Evolutionary conservation across 1,140 invertebrate species (phyloP).

Genomic region (Cherax quadricarinatus): DNA sequence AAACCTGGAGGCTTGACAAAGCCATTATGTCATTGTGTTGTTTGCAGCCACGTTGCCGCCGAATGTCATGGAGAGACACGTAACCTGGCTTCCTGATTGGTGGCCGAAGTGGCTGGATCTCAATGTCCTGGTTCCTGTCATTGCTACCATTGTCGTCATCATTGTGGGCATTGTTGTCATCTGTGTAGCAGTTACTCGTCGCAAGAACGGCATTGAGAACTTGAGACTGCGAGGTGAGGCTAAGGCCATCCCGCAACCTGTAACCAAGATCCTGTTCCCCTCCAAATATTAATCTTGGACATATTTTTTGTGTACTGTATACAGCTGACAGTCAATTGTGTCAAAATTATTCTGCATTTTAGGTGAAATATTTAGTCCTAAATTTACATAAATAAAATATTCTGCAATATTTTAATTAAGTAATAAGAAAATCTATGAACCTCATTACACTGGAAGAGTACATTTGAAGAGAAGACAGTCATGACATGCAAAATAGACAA

Average conservation of each 20-base stretch:
- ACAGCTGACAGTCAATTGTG: background rate
- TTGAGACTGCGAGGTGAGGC: slow-evolving; percentile 72
- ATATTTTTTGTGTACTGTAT: background rate
- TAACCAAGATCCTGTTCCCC: slow-evolving; percentile 10
- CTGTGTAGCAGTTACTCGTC: slow-evolving; percentile 80
- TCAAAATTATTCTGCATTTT: background rate
- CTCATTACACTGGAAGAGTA: too few species aligned
- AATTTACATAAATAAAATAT: background rate
- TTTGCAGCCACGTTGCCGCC: slow-evolving; percentile 79
- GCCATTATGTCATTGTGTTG: slow-evolving; percentile 79
- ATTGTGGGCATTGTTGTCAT: slow-evolving; percentile 92
- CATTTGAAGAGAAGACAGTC: too few species aligned
- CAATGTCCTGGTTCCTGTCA: slow-evolving; percentile 89
- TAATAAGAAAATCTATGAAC: too few species aligned
- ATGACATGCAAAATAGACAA: too few species aligned
- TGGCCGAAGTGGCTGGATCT: slow-evolving; percentile 90
- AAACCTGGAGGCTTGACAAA: slow-evolving; percentile 32
- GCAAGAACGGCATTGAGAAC: slow-evolving; percentile 72
- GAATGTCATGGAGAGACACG: slow-evolving; percentile 77
- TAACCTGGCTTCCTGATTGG: slow-evolving; percentile 83
- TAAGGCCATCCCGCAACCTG: slow-evolving; percentile 52
- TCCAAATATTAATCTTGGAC: background rate
- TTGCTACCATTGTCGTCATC: slow-evolving; percentile 90
- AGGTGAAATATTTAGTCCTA: background rate
- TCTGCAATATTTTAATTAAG: too few species aligned